phyloP scores from a whole-genome alignment of 1,140 invertebrate species.

The Theocolax elegans region DNA sequence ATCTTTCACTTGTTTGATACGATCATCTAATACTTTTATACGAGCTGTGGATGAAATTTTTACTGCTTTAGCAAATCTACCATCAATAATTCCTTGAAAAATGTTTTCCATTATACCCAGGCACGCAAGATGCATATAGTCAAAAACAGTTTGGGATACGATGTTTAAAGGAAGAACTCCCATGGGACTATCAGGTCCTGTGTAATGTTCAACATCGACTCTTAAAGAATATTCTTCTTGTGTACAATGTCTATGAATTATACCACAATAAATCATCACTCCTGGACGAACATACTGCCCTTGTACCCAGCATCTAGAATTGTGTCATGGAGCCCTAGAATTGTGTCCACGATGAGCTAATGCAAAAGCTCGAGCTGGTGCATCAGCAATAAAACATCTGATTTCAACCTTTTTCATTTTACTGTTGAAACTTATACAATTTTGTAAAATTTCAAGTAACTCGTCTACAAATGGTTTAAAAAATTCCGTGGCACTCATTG shows the following conservation, averaged over 20 bases:
- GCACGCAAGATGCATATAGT: not conserved
- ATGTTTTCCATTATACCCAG: not conserved
- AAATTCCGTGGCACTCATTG: not conserved
- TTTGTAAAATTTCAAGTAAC: too few species aligned
- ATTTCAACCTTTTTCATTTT: not conserved
- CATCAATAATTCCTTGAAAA: constrained; percentile 23
- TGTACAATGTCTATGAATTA: not conserved
- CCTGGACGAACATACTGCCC: not conserved
- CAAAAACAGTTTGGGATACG: not conserved
- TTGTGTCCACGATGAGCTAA: not conserved
- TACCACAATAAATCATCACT: not conserved
- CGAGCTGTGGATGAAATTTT: constrained; percentile 15
- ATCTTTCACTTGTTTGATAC: not conserved
- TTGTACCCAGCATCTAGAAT: too few species aligned
- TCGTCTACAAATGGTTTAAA: not conserved
- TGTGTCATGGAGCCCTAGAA: too few species aligned
- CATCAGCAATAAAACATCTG: not conserved
- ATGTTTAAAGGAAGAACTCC: not conserved
- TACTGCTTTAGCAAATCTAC: constrained; percentile 5
- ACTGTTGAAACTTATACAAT: not conserved
- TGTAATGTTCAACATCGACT: not conserved
- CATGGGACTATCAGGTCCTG: not conserved
- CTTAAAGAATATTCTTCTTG: not conserved
- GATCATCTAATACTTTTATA: constrained; percentile 16
- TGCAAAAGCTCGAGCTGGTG: not conserved